Base-by-base conservation (phyloP, 2,797 vertebrate species). In the Hemitrygon akajei region DNA sequence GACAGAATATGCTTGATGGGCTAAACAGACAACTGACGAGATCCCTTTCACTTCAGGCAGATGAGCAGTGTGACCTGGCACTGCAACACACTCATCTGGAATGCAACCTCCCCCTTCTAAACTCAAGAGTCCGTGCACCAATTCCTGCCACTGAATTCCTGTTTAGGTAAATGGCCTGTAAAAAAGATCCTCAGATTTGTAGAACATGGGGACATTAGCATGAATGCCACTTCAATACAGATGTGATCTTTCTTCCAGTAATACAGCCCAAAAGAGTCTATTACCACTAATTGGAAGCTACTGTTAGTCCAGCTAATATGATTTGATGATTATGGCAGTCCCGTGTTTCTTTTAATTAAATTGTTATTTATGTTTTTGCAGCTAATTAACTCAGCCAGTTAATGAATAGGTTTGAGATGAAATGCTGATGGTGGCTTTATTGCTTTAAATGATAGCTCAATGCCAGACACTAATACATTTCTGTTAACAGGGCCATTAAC, bases 351-450 rank as follows among this genome's bases (percentile, higher is more conserved):
- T 89, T 89, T 66, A 69, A 87, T 87, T 66, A 87, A 87, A 69
- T 89, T 20, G 66, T 89, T 66, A 89, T n/a, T 89, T 37, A 89
- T 69, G 30, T 4, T n/a, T 89, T 89, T 89, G 60, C 34, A 89
- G 86, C 60, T 69, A 37, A 9, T 89, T 89, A 89, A 69, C n/a
- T 89, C 86, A 66, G 22, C 60, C 86, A 89, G 20, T 66, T 89
- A 89, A 89, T 69, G 60, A 89, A n/a, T 22, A 37, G 86, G 34
- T 86, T 69, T 63, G 66, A 34, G n/a, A 34, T 69, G n/a, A 89
- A 89, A 37, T 69, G 86, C 63, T 89, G 86, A 89, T 66, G 7
- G 34, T 89, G 34, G 16, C 10, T 22, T 89, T 10, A 34, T n/a
- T 89, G 63, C n/a, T 34, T 69, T 34, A 37, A 37, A 69, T 69